phyloP scores from a whole-genome alignment of 2,797 vertebrate species.

The Amniataba percoides region DNA sequence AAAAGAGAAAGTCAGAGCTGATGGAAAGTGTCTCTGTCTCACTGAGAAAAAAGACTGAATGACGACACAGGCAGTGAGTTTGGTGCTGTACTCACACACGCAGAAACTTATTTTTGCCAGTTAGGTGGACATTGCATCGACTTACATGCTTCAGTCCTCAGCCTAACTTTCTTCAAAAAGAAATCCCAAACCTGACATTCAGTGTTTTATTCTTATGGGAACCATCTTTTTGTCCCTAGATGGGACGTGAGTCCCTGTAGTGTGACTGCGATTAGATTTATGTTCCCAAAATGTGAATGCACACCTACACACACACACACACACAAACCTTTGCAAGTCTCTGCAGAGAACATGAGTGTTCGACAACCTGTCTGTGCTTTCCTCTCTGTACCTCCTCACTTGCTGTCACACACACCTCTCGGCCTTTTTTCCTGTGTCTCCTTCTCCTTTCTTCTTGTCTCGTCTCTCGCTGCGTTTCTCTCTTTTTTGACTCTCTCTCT shows the following conservation, averaged over 20 bases:
- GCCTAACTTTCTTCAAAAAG: not conserved
- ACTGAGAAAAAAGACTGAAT: conserved; percentile 31
- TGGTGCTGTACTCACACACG: not conserved
- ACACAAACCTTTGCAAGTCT: conserved; percentile 32
- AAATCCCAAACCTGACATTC: not conserved
- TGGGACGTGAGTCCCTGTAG: conserved; percentile 6
- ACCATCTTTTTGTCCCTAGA: conserved; percentile 11
- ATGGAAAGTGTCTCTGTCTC: conserved; percentile 16
- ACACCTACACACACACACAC: conserved; percentile 28
- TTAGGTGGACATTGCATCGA: not conserved
- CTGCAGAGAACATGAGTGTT: conserved; percentile 38
- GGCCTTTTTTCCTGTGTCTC: conserved; percentile 49
- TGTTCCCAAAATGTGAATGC: conserved; percentile 29
- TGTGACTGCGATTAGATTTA: conserved; percentile 31
- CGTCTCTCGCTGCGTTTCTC: conserved; percentile 41
- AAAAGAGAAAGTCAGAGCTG: conserved; percentile 34
- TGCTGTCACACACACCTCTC: conserved; percentile 45
- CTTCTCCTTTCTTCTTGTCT: conserved; percentile 61
- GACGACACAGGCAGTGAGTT: conserved; percentile 27
- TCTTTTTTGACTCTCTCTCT: conserved; percentile 53
- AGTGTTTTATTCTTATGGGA: conserved; percentile 7
- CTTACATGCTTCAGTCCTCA: conserved; percentile 6
- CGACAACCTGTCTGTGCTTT: conserved; percentile 60
- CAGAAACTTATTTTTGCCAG: conserved; percentile 4
- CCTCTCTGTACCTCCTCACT: conserved; percentile 46